Percentiles rank a stretch among this genome's conserved stretches.
Evolutionary conservation across 2,888 invertebrate genomes (phyloP).

Genomic region (Drosophila paranaensis): DNA sequence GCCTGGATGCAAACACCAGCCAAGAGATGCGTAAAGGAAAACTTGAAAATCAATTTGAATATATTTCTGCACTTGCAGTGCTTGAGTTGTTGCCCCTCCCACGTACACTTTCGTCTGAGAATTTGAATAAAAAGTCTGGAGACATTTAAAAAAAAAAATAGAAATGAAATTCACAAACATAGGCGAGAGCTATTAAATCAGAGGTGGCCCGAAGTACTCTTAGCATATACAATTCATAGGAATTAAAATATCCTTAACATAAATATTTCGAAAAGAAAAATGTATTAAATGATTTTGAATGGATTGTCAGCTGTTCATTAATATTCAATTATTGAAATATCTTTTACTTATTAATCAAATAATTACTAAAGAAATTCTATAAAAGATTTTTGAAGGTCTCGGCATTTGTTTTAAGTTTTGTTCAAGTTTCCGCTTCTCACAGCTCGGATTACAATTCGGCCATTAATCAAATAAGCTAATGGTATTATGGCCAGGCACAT

Average conservation of each 20-base stretch:
- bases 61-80: not conserved
- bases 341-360: not conserved
- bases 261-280: not conserved
- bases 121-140: not conserved
- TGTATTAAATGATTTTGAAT: not conserved
- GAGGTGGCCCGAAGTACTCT: not conserved
- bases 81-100: not conserved
- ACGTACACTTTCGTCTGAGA: not conserved
- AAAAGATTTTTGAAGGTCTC: not conserved
- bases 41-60: conserved; percentile 34
- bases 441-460: not conserved
- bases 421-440: not conserved
- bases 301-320: no score
- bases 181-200: not conserved
- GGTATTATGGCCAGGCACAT: conserved; percentile 19
- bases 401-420: not conserved
- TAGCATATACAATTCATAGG: not conserved
- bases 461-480: conserved; percentile 57
- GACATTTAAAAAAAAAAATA: not conserved
- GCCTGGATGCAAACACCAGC: conserved; percentile 15
- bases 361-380: not conserved
- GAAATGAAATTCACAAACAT: not conserved
- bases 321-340: no score
- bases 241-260: not conserved
- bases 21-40: conserved; percentile 20